A percentile compares a stretch with the other conserved stretches of the same genome.
phyloP scores from a whole-genome alignment of 2,888 invertebrate species.

The Orthosia incerta region DNA sequence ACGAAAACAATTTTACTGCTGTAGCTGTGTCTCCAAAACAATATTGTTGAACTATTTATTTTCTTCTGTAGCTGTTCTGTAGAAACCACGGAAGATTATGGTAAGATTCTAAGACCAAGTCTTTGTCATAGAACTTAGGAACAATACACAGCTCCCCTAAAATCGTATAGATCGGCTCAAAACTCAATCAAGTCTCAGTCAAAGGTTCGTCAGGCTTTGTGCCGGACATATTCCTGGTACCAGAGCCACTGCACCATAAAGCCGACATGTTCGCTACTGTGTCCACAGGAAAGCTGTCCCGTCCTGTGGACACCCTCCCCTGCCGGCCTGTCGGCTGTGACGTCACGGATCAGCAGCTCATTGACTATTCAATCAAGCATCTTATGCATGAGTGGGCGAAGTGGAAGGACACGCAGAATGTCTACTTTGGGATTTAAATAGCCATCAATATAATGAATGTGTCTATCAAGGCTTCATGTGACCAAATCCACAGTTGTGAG shows the following conservation, averaged over 20 bases:
- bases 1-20: background rate
- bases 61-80: background rate
- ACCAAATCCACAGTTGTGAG: background rate
- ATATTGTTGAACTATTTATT: background rate
- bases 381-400: constrained; percentile 15
- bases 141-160: background rate
- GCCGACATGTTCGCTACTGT: constrained; percentile 10
- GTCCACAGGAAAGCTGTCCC: background rate
- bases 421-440: background rate
- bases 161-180: background rate
- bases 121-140: background rate
- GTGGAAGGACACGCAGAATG: constrained; percentile 14
- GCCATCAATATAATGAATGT: background rate
- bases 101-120: background rate
- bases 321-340: constrained; percentile 5
- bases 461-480: background rate
- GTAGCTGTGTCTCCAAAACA: background rate
- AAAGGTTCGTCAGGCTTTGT: background rate
- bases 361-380: constrained; percentile 57
- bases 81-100: background rate
- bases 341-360: constrained; percentile 46
- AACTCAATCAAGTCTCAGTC: constrained; percentile 10
- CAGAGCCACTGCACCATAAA: background rate
- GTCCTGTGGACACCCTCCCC: constrained; percentile 2
- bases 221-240: background rate